phyloP scores from a whole-genome alignment of 2,888 invertebrate species.

The Aspidiotus destructor region DNA sequence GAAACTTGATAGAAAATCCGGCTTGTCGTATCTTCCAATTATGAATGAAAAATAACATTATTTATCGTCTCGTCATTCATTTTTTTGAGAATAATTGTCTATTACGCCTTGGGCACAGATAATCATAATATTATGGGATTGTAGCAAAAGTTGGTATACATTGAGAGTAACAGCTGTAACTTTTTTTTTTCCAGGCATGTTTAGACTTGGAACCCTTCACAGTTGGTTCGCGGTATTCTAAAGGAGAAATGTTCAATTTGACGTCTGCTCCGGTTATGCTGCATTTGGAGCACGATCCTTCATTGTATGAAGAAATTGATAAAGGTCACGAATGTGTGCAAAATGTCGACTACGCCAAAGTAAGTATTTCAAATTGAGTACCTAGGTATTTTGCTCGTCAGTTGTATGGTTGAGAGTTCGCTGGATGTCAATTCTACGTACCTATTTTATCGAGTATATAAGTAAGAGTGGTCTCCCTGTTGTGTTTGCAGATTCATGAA shows the following conservation, averaged over 20 bases:
- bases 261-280: slow-evolving; percentile 76
- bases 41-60: too few relatives aligned
- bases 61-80: too few relatives aligned
- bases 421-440: too few relatives aligned
- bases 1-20: too few relatives aligned
- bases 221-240: slow-evolving; percentile 41
- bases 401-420: too few relatives aligned
- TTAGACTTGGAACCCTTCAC: slow-evolving; percentile 63
- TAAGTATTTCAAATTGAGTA: slow-evolving; percentile 32
- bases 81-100: too few relatives aligned
- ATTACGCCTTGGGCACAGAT: too few relatives aligned
- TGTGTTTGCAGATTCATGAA: slow-evolving; percentile 45
- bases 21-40: too few relatives aligned
- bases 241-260: slow-evolving; percentile 55
- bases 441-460: too few relatives aligned
- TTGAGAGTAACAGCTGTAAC: too few relatives aligned
- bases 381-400: neutral
- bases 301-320: slow-evolving; percentile 58
- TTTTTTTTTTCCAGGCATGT: slow-evolving; percentile 44
- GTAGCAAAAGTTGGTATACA: too few relatives aligned
- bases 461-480: neutral
- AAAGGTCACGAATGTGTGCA: slow-evolving; percentile 56
- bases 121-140: too few relatives aligned
- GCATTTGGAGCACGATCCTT: slow-evolving; percentile 62
- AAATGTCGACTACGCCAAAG: slow-evolving; percentile 54